These are phyloP conservation scores for Pholis gunnellus DNA, from an alignment of 2,113 vertebrate species.

Conservation along the genomic window DNA sequence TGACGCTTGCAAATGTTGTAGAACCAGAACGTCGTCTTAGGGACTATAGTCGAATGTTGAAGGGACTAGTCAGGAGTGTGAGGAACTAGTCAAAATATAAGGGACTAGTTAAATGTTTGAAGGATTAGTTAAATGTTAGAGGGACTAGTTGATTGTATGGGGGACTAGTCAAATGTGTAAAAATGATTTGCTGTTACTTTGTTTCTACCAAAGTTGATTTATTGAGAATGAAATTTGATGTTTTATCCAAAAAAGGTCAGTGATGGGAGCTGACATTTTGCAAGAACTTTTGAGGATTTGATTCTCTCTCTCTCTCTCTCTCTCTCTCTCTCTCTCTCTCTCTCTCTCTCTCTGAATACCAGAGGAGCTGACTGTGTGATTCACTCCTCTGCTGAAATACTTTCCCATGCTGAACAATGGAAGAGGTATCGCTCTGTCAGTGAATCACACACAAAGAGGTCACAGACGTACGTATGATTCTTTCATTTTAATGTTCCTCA, in stretches of 20 bases:
- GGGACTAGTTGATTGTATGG: no score
- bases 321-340: not conserved
- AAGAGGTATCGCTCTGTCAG: conserved; percentile 30
- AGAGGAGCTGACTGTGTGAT: conserved; percentile 46
- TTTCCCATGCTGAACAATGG: conserved; percentile 64
- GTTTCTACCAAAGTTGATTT: no score
- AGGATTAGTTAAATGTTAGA: no score
- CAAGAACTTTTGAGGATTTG: not conserved
- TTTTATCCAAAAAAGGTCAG: not conserved
- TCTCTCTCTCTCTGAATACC: conserved; percentile 34
- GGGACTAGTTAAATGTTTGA: no score
- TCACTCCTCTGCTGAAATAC: conserved; percentile 46
- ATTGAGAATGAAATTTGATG: no score
- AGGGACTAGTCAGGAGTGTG: not conserved
- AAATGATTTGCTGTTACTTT: no score
- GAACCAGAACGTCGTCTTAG: no score
- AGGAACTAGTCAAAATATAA: no score
- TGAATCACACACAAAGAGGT: conserved; percentile 8
- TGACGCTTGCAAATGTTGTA: no score
- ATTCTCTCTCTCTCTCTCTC: no score
- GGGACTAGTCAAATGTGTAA: no score
- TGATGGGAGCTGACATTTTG: not conserved
- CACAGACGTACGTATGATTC: not conserved
- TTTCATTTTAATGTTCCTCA: not conserved
- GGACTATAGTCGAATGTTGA: not conserved